A percentile compares a stretch with the other conserved stretches of the same genome.
These are phyloP conservation scores for Falco punctatus DNA, from an alignment of 2,113 vertebrate genomes.

Conservation along the genomic window DNA sequence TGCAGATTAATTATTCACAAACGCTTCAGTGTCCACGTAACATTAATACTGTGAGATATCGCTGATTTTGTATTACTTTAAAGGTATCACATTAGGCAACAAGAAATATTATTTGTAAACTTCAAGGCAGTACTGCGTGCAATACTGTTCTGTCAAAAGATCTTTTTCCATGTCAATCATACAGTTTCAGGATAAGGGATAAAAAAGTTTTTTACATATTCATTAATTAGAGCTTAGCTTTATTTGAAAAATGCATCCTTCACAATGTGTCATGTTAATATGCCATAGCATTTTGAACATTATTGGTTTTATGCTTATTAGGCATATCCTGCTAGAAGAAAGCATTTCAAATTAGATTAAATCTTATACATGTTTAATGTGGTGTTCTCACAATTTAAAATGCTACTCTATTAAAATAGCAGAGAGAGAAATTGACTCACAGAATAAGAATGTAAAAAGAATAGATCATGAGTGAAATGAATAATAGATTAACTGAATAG, in stretches of 20 bases:
- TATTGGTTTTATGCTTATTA: constrained; percentile 71
- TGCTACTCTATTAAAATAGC: constrained; percentile 76
- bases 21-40: not conserved
- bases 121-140: not conserved
- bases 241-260: constrained; percentile 13
- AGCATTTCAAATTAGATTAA: constrained; percentile 75
- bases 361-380: constrained; percentile 83
- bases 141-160: not conserved
- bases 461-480: constrained; percentile 76
- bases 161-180: not conserved
- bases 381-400: constrained; percentile 74
- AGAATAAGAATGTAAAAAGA: constrained; percentile 57
- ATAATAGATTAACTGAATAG: constrained; percentile 81
- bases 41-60: not conserved
- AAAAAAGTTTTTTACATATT: not conserved
- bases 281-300: constrained; percentile 15
- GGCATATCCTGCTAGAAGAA: constrained; percentile 59
- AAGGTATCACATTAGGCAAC: not conserved
- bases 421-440: constrained; percentile 63
- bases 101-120: constrained; percentile 16
- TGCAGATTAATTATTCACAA: not conserved
- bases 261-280: constrained; percentile 24
- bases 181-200: not conserved
- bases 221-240: constrained; percentile 59
- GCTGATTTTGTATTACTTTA: not conserved